phyloP scores from a whole-genome alignment of 1,140 invertebrate species.

The Ladona fulva region DNA sequence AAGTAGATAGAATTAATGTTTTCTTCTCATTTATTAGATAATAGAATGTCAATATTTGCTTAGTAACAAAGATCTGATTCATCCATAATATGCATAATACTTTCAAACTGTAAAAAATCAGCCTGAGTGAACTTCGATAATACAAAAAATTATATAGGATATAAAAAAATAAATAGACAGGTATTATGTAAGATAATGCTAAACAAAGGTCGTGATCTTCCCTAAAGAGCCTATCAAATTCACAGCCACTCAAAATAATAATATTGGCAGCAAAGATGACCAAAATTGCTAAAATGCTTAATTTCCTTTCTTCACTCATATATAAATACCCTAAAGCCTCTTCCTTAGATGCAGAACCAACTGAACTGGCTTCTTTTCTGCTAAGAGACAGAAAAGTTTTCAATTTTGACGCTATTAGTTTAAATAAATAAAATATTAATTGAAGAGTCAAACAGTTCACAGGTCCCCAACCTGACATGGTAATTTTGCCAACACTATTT shows the following conservation, averaged over 20 bases:
- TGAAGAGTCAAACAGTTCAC: not conserved
- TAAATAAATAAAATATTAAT: not conserved
- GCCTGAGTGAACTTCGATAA: not conserved
- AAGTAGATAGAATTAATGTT: not conserved
- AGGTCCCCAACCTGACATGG: not conserved
- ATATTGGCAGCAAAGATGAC: not conserved
- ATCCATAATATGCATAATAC: not conserved
- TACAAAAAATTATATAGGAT: not conserved
- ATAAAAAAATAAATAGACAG: slow-evolving; percentile 1
- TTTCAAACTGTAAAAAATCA: not conserved
- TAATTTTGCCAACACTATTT: not conserved
- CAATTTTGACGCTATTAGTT: not conserved
- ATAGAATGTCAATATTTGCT: not conserved
- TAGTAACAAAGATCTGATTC: not conserved
- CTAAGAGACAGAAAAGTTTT: not conserved
- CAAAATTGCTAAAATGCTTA: not conserved
- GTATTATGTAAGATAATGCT: not conserved
- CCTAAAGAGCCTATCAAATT: not conserved
- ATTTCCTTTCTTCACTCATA: not conserved
- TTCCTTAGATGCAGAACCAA: not conserved
- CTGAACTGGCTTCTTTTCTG: not conserved
- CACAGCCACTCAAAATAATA: not conserved
- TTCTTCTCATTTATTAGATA: no score
- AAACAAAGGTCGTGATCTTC: not conserved
- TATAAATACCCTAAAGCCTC: not conserved